Percentiles rank a stretch among this genome's conserved stretches.
phyloP scores from a whole-genome alignment of 1,140 invertebrate species.

The Thalassaphorura encarpata region DNA sequence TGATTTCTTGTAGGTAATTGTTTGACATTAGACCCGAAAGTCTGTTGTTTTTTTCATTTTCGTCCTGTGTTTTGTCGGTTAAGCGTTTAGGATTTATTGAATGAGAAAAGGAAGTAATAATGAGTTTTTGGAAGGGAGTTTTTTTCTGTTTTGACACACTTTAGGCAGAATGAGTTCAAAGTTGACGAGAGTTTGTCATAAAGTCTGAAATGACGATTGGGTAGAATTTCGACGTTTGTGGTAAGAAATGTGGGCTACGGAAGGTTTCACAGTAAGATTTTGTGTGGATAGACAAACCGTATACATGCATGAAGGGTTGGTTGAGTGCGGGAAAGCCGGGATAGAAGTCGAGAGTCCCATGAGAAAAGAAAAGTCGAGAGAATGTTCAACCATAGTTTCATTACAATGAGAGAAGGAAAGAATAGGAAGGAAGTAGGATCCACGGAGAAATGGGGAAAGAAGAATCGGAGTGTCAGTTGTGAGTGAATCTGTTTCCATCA shows the following conservation, averaged over 20 bases:
- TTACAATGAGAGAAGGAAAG: not conserved
- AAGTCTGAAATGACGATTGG: not conserved
- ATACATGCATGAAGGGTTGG: not conserved
- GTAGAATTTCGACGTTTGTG: not conserved
- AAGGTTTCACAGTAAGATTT: not conserved
- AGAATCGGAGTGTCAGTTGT: conserved; percentile 29
- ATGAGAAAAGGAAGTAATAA: no score
- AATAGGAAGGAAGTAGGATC: not conserved
- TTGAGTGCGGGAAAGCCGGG: not conserved
- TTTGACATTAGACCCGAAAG: no score
- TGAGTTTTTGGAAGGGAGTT: no score
- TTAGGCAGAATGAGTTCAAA: not conserved
- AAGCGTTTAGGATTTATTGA: no score
- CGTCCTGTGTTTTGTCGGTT: no score
- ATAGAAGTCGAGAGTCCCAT: not conserved
- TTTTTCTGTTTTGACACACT: no score
- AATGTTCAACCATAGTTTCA: not conserved
- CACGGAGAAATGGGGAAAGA: conserved; percentile 9
- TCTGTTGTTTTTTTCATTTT: no score
- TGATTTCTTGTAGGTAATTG: no score
- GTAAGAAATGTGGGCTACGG: not conserved
- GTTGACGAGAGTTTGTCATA: not conserved
- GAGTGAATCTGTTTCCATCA: conserved; percentile 32
- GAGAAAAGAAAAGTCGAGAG: not conserved
- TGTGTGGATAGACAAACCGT: not conserved